Evolutionary conservation across 2,888 invertebrate species (phyloP).

Genomic region (Hydriomena furcata): DNA sequence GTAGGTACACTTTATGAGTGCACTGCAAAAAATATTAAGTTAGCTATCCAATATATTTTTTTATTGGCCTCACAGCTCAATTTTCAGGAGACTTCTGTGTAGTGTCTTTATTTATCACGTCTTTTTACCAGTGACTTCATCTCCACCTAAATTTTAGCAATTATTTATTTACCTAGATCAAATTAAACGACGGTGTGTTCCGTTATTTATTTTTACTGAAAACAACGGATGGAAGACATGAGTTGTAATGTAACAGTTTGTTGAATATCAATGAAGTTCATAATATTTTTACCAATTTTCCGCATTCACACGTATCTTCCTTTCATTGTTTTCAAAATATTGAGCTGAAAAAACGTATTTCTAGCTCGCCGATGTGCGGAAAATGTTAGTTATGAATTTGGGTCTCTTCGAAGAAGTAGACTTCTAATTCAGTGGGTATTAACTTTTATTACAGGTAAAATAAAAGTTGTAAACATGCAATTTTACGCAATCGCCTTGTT

Average conservation of each 20-base stretch:
- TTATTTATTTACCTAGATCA: too few species aligned
- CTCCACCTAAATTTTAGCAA: too few species aligned
- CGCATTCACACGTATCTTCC: constrained; percentile 49
- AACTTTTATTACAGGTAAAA: constrained; percentile 36
- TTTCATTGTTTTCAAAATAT: constrained; percentile 68
- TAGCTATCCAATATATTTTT: too few species aligned
- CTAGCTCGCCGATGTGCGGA: constrained; percentile 37
- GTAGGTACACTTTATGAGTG: too few species aligned
- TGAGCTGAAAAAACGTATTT: constrained; percentile 59
- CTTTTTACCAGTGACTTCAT: too few species aligned
- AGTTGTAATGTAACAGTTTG: constrained; percentile 47
- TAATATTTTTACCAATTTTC: constrained; percentile 60
- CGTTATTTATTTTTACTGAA: neutral
- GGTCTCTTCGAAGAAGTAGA: constrained; percentile 9
- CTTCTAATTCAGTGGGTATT: neutral
- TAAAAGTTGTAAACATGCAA: constrained; percentile 52
- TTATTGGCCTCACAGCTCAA: too few species aligned
- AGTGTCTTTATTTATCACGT: too few species aligned
- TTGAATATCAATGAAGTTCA: constrained; percentile 50
- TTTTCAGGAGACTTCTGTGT: too few species aligned
- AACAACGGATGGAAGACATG: neutral
- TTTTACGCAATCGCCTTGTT: constrained; percentile 49
- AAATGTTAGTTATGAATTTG: constrained; percentile 31
- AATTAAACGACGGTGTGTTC: neutral
- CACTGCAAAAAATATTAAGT: too few species aligned